Evolutionary conservation across 1,140 invertebrate species (phyloP), one percentile per base, ranked within the genome.

Genomic region (Steinernema feltiae): DNA sequence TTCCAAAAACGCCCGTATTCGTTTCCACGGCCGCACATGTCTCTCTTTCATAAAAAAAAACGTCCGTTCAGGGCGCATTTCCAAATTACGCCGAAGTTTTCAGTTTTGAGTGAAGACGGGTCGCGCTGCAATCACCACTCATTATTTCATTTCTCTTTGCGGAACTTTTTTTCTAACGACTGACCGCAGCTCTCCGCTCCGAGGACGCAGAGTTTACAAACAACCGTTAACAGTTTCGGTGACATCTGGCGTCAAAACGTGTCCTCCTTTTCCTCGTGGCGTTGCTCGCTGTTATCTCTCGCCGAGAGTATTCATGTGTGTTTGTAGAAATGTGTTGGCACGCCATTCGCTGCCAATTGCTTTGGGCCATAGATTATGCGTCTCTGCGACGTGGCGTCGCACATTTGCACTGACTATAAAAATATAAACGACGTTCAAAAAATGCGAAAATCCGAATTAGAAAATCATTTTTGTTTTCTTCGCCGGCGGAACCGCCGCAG

Each of bases 261-360:
- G 53, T 63, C 12, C 24, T 21, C 3, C 24, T 27, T 21, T 27
- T 63, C 53, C 53, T 63, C 53, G 24, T 63, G 2, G 7, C 24
- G 7, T 27, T n/a, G 53, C 53, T 7, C 3, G 53, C 7, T 63
- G 15, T 63, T 63, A 63, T 63, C 53, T 63, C 53, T 63, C 53
- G 53, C 53, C 24, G 53, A 63, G 53, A 63, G 53, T 63, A 21
- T 63, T 63, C 53, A 63, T 63, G 53, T 63, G 53, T 63, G 53
- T 63, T 63, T 63, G 53, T 63, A 21, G 12, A 21, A 63, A 63
- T 63, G 24, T 63, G 15, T 63, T 63, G 53, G 53, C 53, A 63
- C 53, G 53, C 53, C 53, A 63, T 27, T 63, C 53, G 53, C 53
- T 63, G 53, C 53, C 53, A 63, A 63, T 63, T 63, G 53, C 53